A percentile compares a stretch with the other conserved stretches of the same genome.
Conservation (phyloP, 2,888 invertebrate genomes). For the Malachius bipustulatus region DNA sequence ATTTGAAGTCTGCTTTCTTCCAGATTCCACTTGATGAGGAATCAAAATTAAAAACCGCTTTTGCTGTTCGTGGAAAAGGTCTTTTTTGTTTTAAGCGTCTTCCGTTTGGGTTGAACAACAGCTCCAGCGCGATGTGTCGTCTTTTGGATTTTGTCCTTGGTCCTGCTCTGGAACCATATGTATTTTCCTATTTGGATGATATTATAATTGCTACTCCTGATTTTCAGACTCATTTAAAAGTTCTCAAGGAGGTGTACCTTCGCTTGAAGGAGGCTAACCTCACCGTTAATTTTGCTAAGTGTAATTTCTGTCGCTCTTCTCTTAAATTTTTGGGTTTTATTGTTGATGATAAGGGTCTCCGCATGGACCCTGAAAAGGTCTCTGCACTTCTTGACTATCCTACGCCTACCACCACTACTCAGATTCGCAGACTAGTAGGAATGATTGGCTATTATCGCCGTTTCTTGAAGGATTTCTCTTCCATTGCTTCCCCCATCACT, state of each 20-base stretch:
- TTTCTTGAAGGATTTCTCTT: constrained; percentile 4
- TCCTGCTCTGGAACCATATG: constrained; percentile 13
- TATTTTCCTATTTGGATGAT: constrained; percentile 10
- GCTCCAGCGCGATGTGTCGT: too few relatives aligned
- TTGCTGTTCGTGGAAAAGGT: too few relatives aligned
- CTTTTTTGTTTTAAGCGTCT: constrained; percentile 4
- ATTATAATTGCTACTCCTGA: constrained; percentile 8
- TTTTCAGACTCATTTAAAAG: constrained; percentile 7
- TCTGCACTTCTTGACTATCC: constrained; percentile 8
- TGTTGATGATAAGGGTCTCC: constrained; percentile 5
- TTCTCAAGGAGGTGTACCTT: constrained; percentile 11
- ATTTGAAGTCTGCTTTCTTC: constrained; percentile 9
- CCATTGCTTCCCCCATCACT: too few relatives aligned
- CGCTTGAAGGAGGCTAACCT: constrained; percentile 13
- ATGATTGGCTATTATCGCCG: constrained; percentile 6
- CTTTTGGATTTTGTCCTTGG: constrained; percentile 13
- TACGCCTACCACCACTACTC: constrained; percentile 5
- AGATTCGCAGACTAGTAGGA: constrained; percentile 4
- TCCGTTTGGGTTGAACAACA: constrained; percentile 9
- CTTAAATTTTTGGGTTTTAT: constrained; percentile 9
- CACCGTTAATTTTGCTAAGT: constrained; percentile 15
- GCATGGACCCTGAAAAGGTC: constrained; percentile 9
- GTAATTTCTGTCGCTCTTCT: constrained; percentile 11
- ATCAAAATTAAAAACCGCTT: constrained; percentile 7
- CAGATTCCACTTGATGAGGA: constrained; percentile 7